A percentile compares a stretch with the other conserved stretches of the same genome.
Conservation (phyloP, 2,797 vertebrate species). For the Ctenosaura bakeri region DNA sequence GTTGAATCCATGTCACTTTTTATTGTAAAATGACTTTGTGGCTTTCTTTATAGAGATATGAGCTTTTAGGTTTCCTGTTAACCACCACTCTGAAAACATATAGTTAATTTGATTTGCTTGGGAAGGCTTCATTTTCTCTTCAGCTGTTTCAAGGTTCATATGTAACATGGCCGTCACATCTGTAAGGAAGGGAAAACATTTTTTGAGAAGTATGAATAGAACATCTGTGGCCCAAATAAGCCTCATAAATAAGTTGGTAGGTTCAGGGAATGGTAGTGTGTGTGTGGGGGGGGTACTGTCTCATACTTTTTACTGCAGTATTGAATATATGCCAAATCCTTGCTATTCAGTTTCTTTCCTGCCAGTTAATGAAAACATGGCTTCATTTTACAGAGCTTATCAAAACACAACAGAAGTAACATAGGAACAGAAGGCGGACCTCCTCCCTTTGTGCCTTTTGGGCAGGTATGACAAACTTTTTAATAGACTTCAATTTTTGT, state of each 20-base stretch:
- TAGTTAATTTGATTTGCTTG: background rate
- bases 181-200: background rate
- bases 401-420: constrained; percentile 95
- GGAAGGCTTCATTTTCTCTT: background rate
- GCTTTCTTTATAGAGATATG: background rate
- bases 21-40: background rate
- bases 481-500: constrained; percentile 17
- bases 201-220: background rate
- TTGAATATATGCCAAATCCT: background rate
- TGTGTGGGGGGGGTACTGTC: background rate
- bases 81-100: background rate
- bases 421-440: constrained; percentile 97
- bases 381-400: constrained; percentile 88
- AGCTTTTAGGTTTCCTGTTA: background rate
- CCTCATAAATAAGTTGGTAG: background rate
- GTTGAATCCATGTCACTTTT: background rate
- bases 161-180: too few relatives aligned
- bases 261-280: background rate
- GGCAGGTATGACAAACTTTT: constrained; percentile 87
- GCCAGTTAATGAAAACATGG: constrained; percentile 7
- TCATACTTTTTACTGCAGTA: background rate
- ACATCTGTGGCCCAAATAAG: background rate
- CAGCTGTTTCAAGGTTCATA: background rate
- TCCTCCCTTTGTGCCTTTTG: constrained; percentile 96
- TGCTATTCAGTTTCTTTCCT: background rate